phyloP scores from a whole-genome alignment of 1,140 invertebrate genomes.

The Caenorhabditis briggsae region DNA sequence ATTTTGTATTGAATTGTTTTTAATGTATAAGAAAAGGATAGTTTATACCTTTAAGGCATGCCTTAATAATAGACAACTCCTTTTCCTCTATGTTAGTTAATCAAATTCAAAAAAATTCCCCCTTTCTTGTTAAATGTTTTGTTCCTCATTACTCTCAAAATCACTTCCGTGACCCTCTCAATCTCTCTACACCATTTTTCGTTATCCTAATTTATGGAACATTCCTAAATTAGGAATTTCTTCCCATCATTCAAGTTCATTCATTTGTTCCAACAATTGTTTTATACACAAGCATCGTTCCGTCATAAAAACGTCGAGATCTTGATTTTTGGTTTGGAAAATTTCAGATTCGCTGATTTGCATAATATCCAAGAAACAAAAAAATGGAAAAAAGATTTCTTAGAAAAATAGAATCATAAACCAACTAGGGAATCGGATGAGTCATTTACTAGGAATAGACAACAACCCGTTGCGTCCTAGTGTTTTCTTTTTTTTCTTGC shows the following conservation, averaged over 20 bases:
- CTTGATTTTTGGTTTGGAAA: too few species aligned
- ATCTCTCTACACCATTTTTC: neutral
- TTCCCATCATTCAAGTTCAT: neutral
- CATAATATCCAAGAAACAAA: too few species aligned
- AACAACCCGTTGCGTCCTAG: too few species aligned
- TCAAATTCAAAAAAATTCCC: neutral
- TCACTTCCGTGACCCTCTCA: constrained; percentile 5
- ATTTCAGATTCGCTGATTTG: too few species aligned
- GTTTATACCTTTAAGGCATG: constrained; percentile 37
- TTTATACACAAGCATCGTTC: neutral
- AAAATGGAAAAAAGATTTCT: too few species aligned
- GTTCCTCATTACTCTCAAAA: neutral
- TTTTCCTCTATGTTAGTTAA: constrained; percentile 9
- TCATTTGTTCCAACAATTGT: neutral
- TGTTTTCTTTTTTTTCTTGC: too few species aligned
- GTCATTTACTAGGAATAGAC: too few species aligned
- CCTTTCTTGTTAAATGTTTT: neutral
- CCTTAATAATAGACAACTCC: constrained; percentile 24
- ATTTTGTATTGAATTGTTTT: neutral
- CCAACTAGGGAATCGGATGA: too few species aligned
- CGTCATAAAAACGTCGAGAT: too few species aligned
- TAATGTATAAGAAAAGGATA: neutral
- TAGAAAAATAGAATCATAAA: too few species aligned
- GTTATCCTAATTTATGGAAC: constrained; percentile 16
- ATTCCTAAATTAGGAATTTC: constrained; percentile 9